Percentiles rank a stretch among this genome's conserved stretches.
Conservation (phyloP, 2,113 vertebrate genomes). For the Bos indicus region DNA sequence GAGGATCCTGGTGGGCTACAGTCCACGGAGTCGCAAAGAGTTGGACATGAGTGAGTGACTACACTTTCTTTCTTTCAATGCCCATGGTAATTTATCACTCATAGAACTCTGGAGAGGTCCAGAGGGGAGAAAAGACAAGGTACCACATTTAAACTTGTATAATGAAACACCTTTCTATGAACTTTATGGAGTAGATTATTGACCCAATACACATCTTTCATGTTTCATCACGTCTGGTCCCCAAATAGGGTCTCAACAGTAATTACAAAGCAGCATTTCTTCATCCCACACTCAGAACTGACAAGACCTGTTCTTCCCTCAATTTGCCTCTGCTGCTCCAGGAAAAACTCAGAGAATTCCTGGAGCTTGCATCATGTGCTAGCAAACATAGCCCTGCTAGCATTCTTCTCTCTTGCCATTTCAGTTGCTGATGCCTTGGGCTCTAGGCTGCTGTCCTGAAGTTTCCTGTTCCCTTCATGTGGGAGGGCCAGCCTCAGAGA, state of each 20-base stretch:
- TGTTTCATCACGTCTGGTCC: neutral
- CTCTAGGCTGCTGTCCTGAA: neutral
- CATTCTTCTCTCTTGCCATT: neutral
- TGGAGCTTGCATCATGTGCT: neutral
- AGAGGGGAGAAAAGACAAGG: neutral
- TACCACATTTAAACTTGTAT: neutral
- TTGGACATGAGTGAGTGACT: neutral
- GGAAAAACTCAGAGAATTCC: neutral
- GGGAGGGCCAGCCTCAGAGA: neutral
- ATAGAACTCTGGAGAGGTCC: neutral
- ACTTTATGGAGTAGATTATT: neutral
- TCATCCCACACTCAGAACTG: neutral
- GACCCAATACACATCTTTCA: neutral
- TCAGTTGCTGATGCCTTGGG: neutral
- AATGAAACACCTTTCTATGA: neutral
- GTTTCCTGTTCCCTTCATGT: neutral
- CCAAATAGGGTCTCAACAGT: neutral
- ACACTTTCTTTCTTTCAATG: neutral
- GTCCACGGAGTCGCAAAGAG: neutral
- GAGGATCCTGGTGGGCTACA: neutral
- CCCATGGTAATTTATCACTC: neutral
- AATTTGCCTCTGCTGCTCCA: neutral
- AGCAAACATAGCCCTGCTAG: neutral
- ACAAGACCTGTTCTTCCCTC: neutral
- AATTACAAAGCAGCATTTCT: neutral